Evolutionary conservation across 2,113 vertebrate genomes (phyloP).

Genomic region (Pluvianellus socialis): DNA sequence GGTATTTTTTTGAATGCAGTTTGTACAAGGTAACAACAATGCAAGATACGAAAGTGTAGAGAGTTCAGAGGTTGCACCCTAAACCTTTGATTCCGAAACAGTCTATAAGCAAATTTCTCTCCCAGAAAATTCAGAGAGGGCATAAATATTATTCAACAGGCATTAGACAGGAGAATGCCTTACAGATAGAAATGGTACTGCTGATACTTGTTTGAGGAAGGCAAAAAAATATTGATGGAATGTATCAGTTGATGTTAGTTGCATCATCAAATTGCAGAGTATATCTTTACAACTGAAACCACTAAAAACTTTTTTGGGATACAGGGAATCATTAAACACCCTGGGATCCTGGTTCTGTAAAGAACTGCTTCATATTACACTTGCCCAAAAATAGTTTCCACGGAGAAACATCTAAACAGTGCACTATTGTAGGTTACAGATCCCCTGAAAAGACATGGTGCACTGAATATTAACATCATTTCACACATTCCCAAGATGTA

Average conservation of each 20-base stretch:
- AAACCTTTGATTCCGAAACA: background rate
- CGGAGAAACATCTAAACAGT: slow-evolving; percentile 45
- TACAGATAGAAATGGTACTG: background rate
- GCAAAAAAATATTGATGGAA: background rate
- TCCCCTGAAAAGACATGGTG: slow-evolving; percentile 56
- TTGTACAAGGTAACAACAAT: background rate
- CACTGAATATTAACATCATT: slow-evolving; percentile 73
- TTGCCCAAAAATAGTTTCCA: slow-evolving; percentile 35
- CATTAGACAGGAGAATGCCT: background rate
- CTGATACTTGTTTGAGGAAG: background rate
- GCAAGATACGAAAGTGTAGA: background rate
- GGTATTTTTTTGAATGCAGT: background rate
- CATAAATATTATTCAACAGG: background rate
- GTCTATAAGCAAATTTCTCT: background rate
- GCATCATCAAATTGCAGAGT: background rate
- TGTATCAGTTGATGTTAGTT: background rate
- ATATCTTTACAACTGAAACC: background rate
- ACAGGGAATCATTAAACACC: background rate
- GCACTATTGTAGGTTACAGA: slow-evolving; percentile 26
- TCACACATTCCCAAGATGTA: slow-evolving; percentile 75
- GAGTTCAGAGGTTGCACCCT: background rate
- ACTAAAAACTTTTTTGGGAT: background rate
- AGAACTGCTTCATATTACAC: background rate
- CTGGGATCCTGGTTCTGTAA: background rate
- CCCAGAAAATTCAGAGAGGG: background rate